phyloP scores from a whole-genome alignment of 1,140 invertebrate genomes.

The Dryas iulia region DNA sequence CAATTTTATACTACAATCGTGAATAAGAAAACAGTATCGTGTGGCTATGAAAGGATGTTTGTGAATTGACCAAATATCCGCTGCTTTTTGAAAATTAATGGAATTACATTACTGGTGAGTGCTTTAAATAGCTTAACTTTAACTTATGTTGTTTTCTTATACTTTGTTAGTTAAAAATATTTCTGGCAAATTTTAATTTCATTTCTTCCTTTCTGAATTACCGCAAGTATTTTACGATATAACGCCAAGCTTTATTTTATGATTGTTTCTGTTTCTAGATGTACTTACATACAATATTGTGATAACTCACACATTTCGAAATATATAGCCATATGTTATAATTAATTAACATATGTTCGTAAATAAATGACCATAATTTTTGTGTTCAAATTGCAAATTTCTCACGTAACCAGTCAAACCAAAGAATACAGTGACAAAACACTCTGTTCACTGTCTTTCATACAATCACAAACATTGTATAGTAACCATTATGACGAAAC shows the following conservation, averaged over 20 bases:
- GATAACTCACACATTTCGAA: not conserved
- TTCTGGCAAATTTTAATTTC: not conserved
- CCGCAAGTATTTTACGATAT: not conserved
- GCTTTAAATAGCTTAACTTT: constrained; percentile 2
- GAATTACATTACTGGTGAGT: constrained; percentile 52
- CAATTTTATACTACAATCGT: constrained; percentile 42
- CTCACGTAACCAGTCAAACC: not conserved
- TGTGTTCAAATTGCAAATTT: too few species aligned
- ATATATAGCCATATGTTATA: not conserved
- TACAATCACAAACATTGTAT: too few species aligned
- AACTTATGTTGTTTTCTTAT: not conserved
- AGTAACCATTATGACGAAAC: too few species aligned
- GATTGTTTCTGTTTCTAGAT: not conserved
- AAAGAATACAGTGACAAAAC: not conserved
- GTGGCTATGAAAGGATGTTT: constrained; percentile 49
- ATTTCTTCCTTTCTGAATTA: not conserved
- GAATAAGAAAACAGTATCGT: constrained; percentile 40
- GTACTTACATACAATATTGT: not conserved
- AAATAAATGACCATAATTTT: not conserved
- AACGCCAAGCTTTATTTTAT: not conserved
- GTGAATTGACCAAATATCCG: constrained; percentile 35
- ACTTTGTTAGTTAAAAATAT: not conserved
- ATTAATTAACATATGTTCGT: not conserved
- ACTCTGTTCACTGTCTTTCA: not conserved
- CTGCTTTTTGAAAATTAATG: constrained; percentile 48